Evolutionary conservation across 1,140 invertebrate species (phyloP).

Genomic region (Parasteatoda tepidariorum): DNA sequence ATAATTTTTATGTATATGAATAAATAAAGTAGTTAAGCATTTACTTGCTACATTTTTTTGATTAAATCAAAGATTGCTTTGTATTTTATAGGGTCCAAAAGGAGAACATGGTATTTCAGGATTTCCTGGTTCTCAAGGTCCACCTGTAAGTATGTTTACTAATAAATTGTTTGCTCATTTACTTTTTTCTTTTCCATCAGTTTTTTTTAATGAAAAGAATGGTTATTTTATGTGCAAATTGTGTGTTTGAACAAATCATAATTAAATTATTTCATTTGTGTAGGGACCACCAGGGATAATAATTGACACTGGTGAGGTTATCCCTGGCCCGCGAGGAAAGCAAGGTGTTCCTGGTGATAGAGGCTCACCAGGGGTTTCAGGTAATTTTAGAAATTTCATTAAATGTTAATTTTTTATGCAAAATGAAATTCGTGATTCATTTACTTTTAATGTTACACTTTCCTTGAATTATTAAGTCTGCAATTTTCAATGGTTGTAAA

Average conservation of each 20-base stretch:
- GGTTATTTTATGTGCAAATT: neutral
- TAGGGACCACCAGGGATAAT: slow-evolving; percentile 58
- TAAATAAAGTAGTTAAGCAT: too few relatives aligned
- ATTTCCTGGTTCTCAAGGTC: slow-evolving; percentile 48
- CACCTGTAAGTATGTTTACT: slow-evolving; percentile 22
- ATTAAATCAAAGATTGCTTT: neutral
- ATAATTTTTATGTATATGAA: too few relatives aligned
- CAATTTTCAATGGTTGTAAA: too few relatives aligned
- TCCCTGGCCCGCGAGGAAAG: slow-evolving; percentile 75
- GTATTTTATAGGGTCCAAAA: slow-evolving; percentile 43
- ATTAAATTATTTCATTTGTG: neutral
- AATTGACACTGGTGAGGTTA: slow-evolving; percentile 71
- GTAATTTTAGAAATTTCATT: slow-evolving; percentile 5
- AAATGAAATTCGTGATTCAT: too few relatives aligned
- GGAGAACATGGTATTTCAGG: slow-evolving; percentile 61
- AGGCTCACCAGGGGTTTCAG: slow-evolving; percentile 43
- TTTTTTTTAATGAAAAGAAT: neutral
- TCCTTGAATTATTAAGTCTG: too few relatives aligned
- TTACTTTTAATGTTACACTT: too few relatives aligned
- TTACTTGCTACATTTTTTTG: too few relatives aligned
- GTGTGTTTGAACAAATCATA: slow-evolving; percentile 2
- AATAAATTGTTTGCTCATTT: neutral
- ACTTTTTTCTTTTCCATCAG: slow-evolving; percentile 8
- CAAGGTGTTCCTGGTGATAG: slow-evolving; percentile 73
- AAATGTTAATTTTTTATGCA: neutral